Conservation (phyloP, 2,888 invertebrate genomes). For the Allygus modestus region DNA sequence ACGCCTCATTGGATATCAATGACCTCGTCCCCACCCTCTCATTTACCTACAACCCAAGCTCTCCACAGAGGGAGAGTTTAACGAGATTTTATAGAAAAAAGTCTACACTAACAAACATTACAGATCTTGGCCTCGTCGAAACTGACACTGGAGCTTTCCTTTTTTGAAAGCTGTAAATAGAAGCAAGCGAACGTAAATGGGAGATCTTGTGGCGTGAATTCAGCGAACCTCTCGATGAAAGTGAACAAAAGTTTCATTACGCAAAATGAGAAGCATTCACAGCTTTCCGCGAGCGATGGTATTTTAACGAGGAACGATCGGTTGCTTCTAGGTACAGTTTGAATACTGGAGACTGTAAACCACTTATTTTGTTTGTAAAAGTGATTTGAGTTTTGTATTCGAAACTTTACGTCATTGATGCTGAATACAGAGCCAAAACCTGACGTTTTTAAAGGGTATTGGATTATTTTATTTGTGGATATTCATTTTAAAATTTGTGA, state of each 20-base stretch:
- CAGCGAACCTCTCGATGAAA: neutral
- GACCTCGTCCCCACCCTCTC: neutral
- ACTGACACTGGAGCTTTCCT: neutral
- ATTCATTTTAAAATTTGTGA: too few species aligned
- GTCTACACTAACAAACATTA: neutral
- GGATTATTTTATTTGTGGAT: too few species aligned
- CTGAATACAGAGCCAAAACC: too few species aligned
- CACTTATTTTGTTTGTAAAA: too few species aligned
- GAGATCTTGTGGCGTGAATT: neutral
- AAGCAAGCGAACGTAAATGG: neutral
- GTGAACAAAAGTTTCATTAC: conserved; percentile 26
- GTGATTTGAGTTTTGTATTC: too few species aligned
- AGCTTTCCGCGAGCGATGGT: neutral
- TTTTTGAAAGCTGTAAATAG: neutral
- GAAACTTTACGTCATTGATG: too few species aligned
- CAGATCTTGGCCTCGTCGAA: neutral
- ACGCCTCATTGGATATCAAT: conserved; percentile 14
- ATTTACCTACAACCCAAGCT: neutral
- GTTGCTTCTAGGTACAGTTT: neutral
- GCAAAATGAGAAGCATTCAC: neutral
- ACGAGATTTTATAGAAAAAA: neutral
- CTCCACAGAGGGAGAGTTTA: neutral
- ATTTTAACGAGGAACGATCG: neutral
- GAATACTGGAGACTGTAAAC: neutral
- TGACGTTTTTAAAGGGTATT: too few species aligned